A percentile compares a stretch with the other conserved stretches of the same genome.
These are phyloP conservation scores for Imbricaverruca yamaguchii DNA, from an alignment of 2,888 invertebrate genomes.

Conservation along the genomic window DNA sequence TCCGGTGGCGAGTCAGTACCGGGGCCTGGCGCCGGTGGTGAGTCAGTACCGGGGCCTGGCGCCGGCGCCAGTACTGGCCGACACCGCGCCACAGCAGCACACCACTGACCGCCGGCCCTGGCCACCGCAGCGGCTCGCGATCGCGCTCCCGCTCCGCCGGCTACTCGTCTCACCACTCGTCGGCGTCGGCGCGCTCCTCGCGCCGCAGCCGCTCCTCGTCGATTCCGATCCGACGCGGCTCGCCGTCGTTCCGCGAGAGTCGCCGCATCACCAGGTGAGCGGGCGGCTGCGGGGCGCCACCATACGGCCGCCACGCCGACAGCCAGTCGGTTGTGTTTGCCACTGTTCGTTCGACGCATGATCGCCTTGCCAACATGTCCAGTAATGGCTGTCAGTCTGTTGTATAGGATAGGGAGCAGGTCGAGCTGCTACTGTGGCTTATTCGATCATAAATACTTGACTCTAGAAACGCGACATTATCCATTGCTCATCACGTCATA, in stretches of 20 bases:
- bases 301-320: not conserved
- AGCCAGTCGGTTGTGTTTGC: no score
- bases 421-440: no score
- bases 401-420: no score
- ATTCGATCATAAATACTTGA: no score
- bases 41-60: not conserved
- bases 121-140: not conserved
- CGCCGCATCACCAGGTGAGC: slow-evolving; percentile 10
- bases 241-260: not conserved
- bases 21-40: not conserved
- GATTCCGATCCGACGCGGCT: not conserved
- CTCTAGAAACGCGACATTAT: no score
- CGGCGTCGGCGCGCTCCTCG: not conserved
- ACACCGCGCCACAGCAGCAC: no score
- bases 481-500: no score
- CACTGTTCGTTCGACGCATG: no score
- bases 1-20: no score
- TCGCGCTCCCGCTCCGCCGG: not conserved
- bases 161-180: not conserved
- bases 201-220: not conserved
- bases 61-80: not conserved
- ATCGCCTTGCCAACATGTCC: no score
- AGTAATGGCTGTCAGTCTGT: no score
- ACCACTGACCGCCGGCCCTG: not conserved
- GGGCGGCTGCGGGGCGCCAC: not conserved